Conservation (phyloP, 2,888 invertebrate genomes). For the Troides aeacus region DNA sequence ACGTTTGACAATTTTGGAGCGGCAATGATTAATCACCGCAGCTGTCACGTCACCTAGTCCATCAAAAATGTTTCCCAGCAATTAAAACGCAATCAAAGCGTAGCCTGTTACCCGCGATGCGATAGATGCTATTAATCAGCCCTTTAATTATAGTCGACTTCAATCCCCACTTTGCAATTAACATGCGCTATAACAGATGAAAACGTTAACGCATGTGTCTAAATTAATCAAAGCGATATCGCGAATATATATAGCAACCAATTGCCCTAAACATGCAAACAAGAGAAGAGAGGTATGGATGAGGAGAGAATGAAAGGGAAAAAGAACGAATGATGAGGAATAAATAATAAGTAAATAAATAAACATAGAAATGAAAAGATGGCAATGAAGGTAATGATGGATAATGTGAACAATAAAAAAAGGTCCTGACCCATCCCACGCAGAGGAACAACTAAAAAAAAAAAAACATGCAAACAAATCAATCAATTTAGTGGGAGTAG, state of each 20-base stretch:
- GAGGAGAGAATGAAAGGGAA: no score
- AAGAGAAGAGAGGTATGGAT: no score
- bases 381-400: no score
- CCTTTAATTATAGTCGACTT: slow-evolving; percentile 49
- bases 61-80: slow-evolving; percentile 50
- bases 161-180: slow-evolving; percentile 26
- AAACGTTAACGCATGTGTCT: slow-evolving; percentile 16
- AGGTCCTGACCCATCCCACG: no score
- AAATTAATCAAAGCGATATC: slow-evolving; percentile 35
- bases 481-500: no score
- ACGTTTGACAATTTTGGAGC: slow-evolving; percentile 19
- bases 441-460: no score
- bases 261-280: not conserved
- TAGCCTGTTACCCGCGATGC: slow-evolving; percentile 44
- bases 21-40: slow-evolving; percentile 27
- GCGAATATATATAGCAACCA: slow-evolving; percentile 5
- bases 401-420: no score
- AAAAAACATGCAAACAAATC: not conserved
- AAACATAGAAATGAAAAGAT: no score
- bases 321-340: no score
- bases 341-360: no score
- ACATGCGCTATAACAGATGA: slow-evolving; percentile 34
- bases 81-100: slow-evolving; percentile 72
- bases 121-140: slow-evolving; percentile 62
- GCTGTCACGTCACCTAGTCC: slow-evolving; percentile 39